Base-by-base conservation (phyloP, 2,113 vertebrate genomes). In the Pholis gunnellus region DNA sequence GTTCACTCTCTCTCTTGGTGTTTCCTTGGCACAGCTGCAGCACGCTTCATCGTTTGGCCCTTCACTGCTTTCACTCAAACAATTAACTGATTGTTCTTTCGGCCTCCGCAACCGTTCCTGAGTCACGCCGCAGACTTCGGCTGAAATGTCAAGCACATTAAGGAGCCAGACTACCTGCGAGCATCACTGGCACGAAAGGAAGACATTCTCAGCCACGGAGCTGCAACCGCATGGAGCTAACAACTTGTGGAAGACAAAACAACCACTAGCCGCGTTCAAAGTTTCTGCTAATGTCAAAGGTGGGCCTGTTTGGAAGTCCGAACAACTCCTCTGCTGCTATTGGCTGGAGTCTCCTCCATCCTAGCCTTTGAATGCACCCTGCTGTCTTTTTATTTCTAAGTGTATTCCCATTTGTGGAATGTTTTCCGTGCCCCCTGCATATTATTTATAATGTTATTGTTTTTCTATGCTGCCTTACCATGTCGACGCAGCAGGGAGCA, bases 101-200 rank as follows among this genome's bases (percentile, higher is more conserved):
- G 44, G 67, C 59, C 69, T 73, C 50, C 61, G 29, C 59, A 87
- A 74, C 80, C n/a, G 1, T 50, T 79, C 64, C 60, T 27, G 27
- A 84, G 75, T 82, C 78, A 68, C 18, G 75, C 54, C 60, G 60
- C 75, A 75, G 70, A 85, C 61, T 59, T 82, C 4, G 20, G 59
- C 65, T 65, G 57, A 91, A 93, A 93, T 91, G 86, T 91, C 92
- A 91, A 78, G 70, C 87, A 91, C 87, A 91, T 92, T 93, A 91
- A 34, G 71, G 48, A 71, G 59, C 9, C 78, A 61, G 65, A 40
- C 61, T 70, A 87, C 83, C 85, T 74, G 79, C 9, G 25, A 80
- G 69, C 69, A 57, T 82, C 42, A 36, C 50, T 1, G 20, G 31
- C 75, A 63, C 61, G 65, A 27, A 48, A 44, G 46, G 71, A 61